These are phyloP conservation scores for Trimorus sp. DNA, from an alignment of 2,888 invertebrate species.

Conservation along the genomic window DNA sequence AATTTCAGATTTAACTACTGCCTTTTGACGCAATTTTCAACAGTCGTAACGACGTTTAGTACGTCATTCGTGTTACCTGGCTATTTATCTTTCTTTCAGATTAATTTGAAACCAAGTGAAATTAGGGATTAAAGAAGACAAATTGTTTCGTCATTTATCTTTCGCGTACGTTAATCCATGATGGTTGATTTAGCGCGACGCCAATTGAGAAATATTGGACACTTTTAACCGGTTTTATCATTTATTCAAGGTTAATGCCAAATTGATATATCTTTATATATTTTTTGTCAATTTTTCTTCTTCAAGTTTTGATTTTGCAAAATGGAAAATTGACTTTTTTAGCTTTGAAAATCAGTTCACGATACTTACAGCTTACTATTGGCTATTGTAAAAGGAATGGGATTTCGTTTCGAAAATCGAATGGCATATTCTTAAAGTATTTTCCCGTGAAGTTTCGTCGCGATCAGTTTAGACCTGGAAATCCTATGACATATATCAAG, in stretches of 20 bases:
- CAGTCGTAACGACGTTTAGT: conserved; percentile 10
- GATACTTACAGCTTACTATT: no score
- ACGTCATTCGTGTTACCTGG: conserved; percentile 22
- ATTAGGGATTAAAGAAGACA: conserved; percentile 38
- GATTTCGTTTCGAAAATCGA: conserved; percentile 2
- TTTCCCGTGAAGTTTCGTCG: neutral
- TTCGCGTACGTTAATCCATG: conserved; percentile 1
- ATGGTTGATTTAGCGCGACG: conserved; percentile 13
- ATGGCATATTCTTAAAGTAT: neutral
- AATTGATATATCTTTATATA: no score
- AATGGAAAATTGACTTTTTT: no score
- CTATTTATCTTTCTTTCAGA: conserved; percentile 27
- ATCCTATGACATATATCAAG: neutral
- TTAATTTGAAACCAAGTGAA: conserved; percentile 17
- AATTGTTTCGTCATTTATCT: conserved; percentile 42
- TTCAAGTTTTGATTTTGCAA: no score
- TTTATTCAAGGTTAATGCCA: no score
- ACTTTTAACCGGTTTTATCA: no score
- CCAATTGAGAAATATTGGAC: no score
- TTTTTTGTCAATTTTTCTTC: no score
- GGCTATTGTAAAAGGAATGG: no score
- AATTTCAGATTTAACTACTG: neutral
- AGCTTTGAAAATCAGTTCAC: no score
- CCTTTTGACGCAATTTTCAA: neutral
- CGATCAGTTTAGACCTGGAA: neutral